Evolutionary conservation across 2,797 vertebrate genomes (phyloP), one percentile per base, ranked within the genome.

Genomic region (Protosalanx chinensis): DNA sequence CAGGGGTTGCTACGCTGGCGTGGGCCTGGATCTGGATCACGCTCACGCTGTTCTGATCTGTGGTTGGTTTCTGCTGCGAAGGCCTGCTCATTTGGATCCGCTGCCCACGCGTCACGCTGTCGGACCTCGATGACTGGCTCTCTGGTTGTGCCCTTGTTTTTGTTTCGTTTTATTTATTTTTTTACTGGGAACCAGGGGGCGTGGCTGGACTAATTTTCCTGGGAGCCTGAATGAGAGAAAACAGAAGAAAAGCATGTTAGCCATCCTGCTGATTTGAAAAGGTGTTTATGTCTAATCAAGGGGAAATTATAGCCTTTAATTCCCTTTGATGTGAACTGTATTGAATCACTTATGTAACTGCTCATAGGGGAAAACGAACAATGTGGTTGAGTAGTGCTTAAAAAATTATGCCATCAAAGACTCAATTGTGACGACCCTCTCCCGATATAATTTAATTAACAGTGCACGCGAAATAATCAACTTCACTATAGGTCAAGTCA

Each of bases 21-120:
- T 93, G 93, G 58, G 91, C 83, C 75, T 94, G 94, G 37, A 91
- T 93, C 85, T 94, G 94, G 57, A 82, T 90, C 46, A 91, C 90
- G 82, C 95, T 95, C 84, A 94, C 93, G 73, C 94, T 93, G 4
- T 93, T 95, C 74, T 90, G 91, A 67, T 93, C 93, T 73, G 91
- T 83, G 37, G 75, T 77, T 69, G 77, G 64, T 88, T 90, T 93
- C 84, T 92, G 87, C 81, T 93, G 94, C 37, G 93, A 81, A 88
- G 89, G 90, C 93, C 94, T 95, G 96, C 95, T 97, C 96, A 96
- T 97, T 93, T 94, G 95, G 94, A 88, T 92, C 77, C 77, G 71
- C 15, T 86, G 79, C 84, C 86, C 86, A 62, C 72, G 77, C 72
- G 69, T 53, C 76, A 32, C 57, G 75, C 67, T 56, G 0, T 82